A percentile compares a stretch with the other conserved stretches of the same genome.
Evolutionary conservation across 2,888 invertebrate genomes (phyloP).

Genomic region (Leptinotarsa rubiginosa): DNA sequence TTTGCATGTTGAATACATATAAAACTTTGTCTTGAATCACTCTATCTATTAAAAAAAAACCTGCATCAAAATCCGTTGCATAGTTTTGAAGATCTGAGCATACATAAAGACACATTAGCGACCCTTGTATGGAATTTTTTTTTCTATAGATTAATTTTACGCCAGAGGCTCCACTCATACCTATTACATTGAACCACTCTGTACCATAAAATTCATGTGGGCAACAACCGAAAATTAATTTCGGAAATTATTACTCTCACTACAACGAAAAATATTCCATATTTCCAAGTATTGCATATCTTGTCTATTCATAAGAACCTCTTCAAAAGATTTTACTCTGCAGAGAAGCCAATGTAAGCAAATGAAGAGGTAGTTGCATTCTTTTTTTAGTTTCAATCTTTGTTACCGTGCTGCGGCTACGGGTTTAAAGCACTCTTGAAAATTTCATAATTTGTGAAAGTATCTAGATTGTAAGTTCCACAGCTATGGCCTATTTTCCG

Average conservation of each 20-base stretch:
- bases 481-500: conserved; percentile 13
- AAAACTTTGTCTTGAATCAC: too few relatives aligned
- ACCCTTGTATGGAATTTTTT: too few relatives aligned
- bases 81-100: too few relatives aligned
- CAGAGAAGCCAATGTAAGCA: conserved; percentile 30
- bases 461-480: conserved; percentile 26
- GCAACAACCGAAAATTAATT: background rate
- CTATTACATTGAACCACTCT: background rate
- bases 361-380: conserved; percentile 41
- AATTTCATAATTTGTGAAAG: conserved; percentile 44
- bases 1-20: too few relatives aligned
- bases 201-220: background rate
- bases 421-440: conserved; percentile 42
- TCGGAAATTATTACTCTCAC: background rate
- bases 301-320: conserved; percentile 3
- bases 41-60: too few relatives aligned
- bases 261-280: background rate
- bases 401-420: conserved; percentile 38
- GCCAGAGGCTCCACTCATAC: too few relatives aligned
- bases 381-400: conserved; percentile 38
- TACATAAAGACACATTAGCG: too few relatives aligned
- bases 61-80: too few relatives aligned
- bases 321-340: conserved; percentile 19
- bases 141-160: background rate
- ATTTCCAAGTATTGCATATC: background rate